Base-by-base conservation (phyloP, 2,797 vertebrate species). In the Poeciliopsis gracilis region DNA sequence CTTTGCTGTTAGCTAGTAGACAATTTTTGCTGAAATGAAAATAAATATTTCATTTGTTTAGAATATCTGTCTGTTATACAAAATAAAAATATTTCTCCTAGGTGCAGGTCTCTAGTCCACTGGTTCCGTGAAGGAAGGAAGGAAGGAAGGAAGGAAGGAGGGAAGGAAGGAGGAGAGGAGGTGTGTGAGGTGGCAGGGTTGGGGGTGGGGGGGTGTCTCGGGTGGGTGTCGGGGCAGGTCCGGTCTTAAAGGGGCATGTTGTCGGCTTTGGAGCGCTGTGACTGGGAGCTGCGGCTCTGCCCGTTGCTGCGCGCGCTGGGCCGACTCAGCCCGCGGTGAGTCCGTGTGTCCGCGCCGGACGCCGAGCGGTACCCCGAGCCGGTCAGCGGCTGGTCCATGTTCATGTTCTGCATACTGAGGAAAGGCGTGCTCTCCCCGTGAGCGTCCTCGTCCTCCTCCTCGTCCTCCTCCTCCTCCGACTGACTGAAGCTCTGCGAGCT, bases 1-100 rank as follows among this genome's bases (percentile, higher is more conserved):
- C 97, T 98, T 98, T 97, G 97, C 97, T 94, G 86, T 97, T 97
- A 98, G 97, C 98, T 98, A 97, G 97, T 98, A 99, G 97, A 99
- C 97, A 98, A 98, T 96, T 97, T 97, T 97, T 97, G 97, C 97
- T 98, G 98, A 98, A 99, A 98, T 98, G 97, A 99, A 99, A 99
- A 99, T 99, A 99, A 99, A 98, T 97, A 98, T 98, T 98, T 97
- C 96, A 97, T 98, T 98, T 97, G 97, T 98, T 97, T 98, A 98
- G 96, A 97, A 97, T 97, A 97, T 96, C 96, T 97, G 95, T 97
- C 95, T 98, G 97, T 98, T 97, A 98, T 99, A 99, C 96, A 99
- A 99, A 99, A 99, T 98, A 99, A 99, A 98, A 98, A 98, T 98
- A 97, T 96, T 96, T 96, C 93, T 96, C 95, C 95, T 96, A 95